Base-by-base conservation (phyloP, 2,888 invertebrate species). In the Diloba caeruleocephala region DNA sequence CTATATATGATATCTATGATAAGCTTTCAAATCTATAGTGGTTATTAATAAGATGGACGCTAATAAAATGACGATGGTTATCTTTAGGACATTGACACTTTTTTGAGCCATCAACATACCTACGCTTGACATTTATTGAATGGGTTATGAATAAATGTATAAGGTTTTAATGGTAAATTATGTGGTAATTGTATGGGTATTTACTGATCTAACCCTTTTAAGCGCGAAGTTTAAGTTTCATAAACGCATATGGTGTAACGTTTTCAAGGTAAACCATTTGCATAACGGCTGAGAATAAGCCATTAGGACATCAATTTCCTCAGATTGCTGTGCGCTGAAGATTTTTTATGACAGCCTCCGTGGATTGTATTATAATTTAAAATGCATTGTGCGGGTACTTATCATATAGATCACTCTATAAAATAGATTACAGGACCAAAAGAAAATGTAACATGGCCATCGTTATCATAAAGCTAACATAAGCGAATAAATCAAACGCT, bases 401-500 rank as follows among this genome's bases (percentile, higher is more conserved):
- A 83, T 74, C 74, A 78, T 79, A 74, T 59, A 76, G 67, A 75
- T 76, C 74, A 72, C 72, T 68, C 51, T 67, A 76, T 71, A 79
- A 74, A 78, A 75, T 70, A 72, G 71, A 67, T 56, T 71, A 65
- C 72, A 71, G 69, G 48, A 71, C 70, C 68, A 69, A 68, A 74
- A 82, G 70, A 79, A 82, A 78, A 76, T 54, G 63, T 74, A 71
- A 73, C 73, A 67, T 50, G 63, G 51, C 71, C 66, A 70, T 76
- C 75, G 74, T 78, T 81, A 76, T 79, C 73, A 71, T 77, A 75
- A 74, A 78, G 63, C 79, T 78, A 79, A 74, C 55, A 56, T 77
- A 77, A 72, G 76, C 68, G 78, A 71, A 83, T 84, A 85, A 84
- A 85, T 86, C 82, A 84, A 76, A 76, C 62, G 52, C 66, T 46